Base-by-base conservation (phyloP, 2,797 vertebrate species). In the Trachops cirrhosus region DNA sequence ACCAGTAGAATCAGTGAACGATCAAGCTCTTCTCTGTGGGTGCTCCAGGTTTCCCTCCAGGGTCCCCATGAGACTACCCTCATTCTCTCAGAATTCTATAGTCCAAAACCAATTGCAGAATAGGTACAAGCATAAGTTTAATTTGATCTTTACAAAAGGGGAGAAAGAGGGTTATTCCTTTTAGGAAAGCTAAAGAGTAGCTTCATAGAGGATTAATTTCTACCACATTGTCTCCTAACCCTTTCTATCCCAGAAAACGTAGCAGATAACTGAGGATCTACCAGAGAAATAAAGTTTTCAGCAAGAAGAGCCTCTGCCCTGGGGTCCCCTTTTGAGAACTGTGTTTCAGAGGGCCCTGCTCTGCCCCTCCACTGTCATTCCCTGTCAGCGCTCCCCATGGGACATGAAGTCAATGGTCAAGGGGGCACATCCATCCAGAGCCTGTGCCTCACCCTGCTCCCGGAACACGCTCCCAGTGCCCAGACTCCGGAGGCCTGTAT, bases 361-460 rank as follows among this genome's bases (percentile, higher is more conserved):
- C 8, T 18, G 24, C 1, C 16, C 6, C 9, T 83, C 18, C 0
- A 8, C 39, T 32, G 41, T 50, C 87, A 59, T 84, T 37, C 54
- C 26, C 44, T 18, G 6, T 16, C 50, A 39, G 57, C 37, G 19
- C 12, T 59, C 62, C 44, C 14, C 29, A 6, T 2, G 39, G 74
- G 22, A 54, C 32, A 50, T 11, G 54, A 37, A 83, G 32, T 57
- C 52, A 57, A 15, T 11, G 18, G 67, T 48, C 24, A 34, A 41
- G n/a, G n/a, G 34, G 52, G 39, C 46, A 0, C 18, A 1, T 52
- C 34, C 26, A 19, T 48, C 14, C 12, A 74, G 46, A 79, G 32
- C 52, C 44, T 24, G 71, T 24, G 19, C 32, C 26, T 78, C 19
- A 3, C 10, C 19, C 2, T 0, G 1, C 2, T 39, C 0, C 6